These are phyloP conservation scores for Ephialtes manifestator DNA, from an alignment of 2,888 invertebrate genomes.

Conservation along the genomic window DNA sequence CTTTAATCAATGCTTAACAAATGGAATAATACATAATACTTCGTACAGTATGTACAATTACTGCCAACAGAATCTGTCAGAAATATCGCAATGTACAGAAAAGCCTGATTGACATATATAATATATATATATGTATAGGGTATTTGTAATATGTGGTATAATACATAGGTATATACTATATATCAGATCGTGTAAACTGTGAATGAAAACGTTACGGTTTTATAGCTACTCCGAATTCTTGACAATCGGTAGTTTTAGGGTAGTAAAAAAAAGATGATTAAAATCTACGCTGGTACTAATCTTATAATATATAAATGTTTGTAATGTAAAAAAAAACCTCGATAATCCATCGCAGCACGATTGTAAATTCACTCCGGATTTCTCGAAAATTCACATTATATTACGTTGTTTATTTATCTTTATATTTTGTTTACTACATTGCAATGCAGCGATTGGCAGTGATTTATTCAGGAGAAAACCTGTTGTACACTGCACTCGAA, in stretches of 20 bases:
- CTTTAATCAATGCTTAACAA: slow-evolving; percentile 83
- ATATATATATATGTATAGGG: slow-evolving; percentile 58
- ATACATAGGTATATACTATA: slow-evolving; percentile 66
- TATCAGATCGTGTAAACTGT: slow-evolving; percentile 78
- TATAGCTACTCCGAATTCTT: slow-evolving; percentile 61
- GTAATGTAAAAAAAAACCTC: slow-evolving; percentile 37
- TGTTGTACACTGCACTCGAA: slow-evolving; percentile 29
- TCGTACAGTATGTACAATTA: slow-evolving; percentile 81
- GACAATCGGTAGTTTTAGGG: slow-evolving; percentile 50
- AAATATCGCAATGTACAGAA: slow-evolving; percentile 78
- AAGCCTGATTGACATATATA: slow-evolving; percentile 76
- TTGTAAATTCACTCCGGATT: slow-evolving; percentile 24
- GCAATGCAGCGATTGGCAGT: slow-evolving; percentile 46
- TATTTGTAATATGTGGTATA: slow-evolving; percentile 47
- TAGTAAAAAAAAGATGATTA: slow-evolving; percentile 63
- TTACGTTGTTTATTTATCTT: slow-evolving; percentile 26
- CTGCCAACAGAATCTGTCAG: slow-evolving; percentile 70
- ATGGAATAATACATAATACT: slow-evolving; percentile 84
- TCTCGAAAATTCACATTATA: slow-evolving; percentile 38
- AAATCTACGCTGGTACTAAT: slow-evolving; percentile 69
- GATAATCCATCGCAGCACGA: not conserved
- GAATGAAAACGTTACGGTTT: slow-evolving; percentile 53
- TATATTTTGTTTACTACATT: slow-evolving; percentile 29
- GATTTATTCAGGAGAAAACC: slow-evolving; percentile 39
- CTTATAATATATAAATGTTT: slow-evolving; percentile 53